These are phyloP conservation scores for Holotrichia oblita DNA, from an alignment of 1,140 invertebrate species.

Conservation along the genomic window DNA sequence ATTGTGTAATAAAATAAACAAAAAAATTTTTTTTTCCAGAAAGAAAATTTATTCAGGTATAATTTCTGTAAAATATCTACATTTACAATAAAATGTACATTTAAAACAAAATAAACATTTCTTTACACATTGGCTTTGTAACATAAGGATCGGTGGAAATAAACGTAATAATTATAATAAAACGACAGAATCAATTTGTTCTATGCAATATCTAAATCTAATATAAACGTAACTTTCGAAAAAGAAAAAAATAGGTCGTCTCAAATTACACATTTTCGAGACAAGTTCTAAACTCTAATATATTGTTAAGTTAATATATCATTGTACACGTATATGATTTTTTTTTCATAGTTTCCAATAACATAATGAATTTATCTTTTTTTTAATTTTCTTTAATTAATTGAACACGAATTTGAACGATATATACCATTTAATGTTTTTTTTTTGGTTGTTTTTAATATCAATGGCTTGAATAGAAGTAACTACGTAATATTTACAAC, in stretches of 20 bases:
- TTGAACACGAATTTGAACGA: conserved; percentile 24
- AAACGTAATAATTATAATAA: too few species aligned
- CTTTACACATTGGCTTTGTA: conserved; percentile 6
- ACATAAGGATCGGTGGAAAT: not conserved
- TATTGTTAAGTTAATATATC: not conserved
- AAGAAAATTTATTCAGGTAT: conserved; percentile 1
- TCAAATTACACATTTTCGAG: not conserved
- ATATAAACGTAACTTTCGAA: too few species aligned
- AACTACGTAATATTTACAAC: conserved; percentile 18
- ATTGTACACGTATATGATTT: not conserved
- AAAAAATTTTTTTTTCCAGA: too few species aligned
- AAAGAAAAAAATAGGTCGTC: too few species aligned
- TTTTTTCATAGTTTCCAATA: not conserved
- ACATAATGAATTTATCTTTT: not conserved
- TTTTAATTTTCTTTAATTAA: too few species aligned
- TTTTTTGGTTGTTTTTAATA: not conserved
- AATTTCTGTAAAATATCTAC: conserved; percentile 2
- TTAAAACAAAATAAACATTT: conserved; percentile 14
- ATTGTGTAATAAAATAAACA: too few species aligned
- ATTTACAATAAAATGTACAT: conserved; percentile 8
- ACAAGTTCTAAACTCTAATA: not conserved
- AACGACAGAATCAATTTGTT: too few species aligned
- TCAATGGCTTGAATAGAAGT: conserved; percentile 19
- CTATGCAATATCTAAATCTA: too few species aligned
- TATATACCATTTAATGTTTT: conserved; percentile 11